Evolutionary conservation across 2,888 invertebrate genomes (phyloP).

Genomic region (Agrotis puta): DNA sequence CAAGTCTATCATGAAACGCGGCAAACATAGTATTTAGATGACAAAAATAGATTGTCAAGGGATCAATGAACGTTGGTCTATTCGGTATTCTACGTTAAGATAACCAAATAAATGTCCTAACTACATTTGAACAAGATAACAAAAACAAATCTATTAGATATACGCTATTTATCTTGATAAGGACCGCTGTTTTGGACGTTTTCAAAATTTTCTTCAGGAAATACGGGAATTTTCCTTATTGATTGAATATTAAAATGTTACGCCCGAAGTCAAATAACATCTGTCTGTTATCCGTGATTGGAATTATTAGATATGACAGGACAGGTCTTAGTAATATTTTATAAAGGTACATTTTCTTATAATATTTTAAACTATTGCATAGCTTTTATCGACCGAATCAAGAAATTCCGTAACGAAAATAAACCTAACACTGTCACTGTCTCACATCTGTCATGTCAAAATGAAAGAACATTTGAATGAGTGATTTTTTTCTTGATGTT

Average conservation of each 20-base stretch:
- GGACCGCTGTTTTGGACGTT: conserved; percentile 1
- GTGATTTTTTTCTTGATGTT: no score
- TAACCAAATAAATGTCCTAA: neutral
- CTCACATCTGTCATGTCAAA: no score
- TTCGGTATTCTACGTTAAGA: neutral
- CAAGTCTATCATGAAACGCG: no score
- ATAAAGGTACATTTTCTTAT: neutral
- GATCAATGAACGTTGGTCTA: neutral
- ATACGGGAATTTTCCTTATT: conserved; percentile 26
- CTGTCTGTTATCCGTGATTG: neutral
- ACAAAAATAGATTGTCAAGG: neutral
- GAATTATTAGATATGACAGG: conserved; percentile 3
- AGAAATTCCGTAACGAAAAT: no score
- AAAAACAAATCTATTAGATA: conserved; percentile 13
- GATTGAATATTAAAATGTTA: conserved; percentile 18
- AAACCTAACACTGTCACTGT: no score
- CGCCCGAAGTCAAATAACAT: neutral
- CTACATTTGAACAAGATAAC: neutral
- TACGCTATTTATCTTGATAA: neutral
- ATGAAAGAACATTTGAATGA: no score
- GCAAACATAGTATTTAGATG: no score
- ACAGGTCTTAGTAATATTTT: neutral
- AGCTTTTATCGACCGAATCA: no score
- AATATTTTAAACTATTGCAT: no score
- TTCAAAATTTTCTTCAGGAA: conserved; percentile 12